Evolutionary conservation across 2,888 invertebrate genomes (phyloP).

Genomic region (Esperia sulphurella): DNA sequence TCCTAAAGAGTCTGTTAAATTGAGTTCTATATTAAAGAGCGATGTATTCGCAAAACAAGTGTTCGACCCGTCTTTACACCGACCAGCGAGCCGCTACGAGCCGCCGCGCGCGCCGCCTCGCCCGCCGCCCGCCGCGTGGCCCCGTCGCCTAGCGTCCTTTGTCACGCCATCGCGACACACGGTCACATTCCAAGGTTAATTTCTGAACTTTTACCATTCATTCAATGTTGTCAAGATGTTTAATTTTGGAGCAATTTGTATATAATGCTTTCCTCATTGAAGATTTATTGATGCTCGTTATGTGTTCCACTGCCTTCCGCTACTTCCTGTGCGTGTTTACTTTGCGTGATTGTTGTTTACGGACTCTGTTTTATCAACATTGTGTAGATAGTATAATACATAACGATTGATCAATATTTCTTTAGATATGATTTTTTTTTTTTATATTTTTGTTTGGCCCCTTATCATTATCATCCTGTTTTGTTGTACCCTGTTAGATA

Average conservation of each 20-base stretch:
- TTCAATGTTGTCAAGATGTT: constrained; percentile 34
- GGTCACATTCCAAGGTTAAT: constrained; percentile 87
- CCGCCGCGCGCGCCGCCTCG: constrained; percentile 81
- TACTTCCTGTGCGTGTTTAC: constrained; percentile 32
- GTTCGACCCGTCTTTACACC: constrained; percentile 87
- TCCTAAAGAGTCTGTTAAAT: constrained; percentile 60
- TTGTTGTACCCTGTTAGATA: constrained; percentile 76
- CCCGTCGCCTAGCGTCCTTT: constrained; percentile 60
- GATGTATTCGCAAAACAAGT: constrained; percentile 82
- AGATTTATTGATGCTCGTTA: constrained; percentile 54
- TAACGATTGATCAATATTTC: constrained; percentile 52
- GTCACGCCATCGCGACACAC: constrained; percentile 82
- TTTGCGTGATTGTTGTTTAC: constrained; percentile 35
- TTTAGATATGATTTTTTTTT: constrained; percentile 14
- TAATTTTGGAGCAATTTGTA: constrained; percentile 65
- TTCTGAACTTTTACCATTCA: constrained; percentile 27
- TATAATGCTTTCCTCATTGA: constrained; percentile 32
- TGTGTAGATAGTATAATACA: constrained; percentile 9
- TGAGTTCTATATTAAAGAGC: constrained; percentile 68
- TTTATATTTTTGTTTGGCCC: constrained; percentile 41
- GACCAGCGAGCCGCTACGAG: constrained; percentile 87
- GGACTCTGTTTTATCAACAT: constrained; percentile 23
- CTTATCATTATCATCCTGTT: constrained; percentile 50
- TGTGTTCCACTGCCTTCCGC: constrained; percentile 19
- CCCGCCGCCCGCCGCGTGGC: constrained; percentile 68